Evolutionary conservation across 2,113 vertebrate species (phyloP), one percentile per base, ranked within the genome.

Genomic region (Eupsittula cactorum): DNA sequence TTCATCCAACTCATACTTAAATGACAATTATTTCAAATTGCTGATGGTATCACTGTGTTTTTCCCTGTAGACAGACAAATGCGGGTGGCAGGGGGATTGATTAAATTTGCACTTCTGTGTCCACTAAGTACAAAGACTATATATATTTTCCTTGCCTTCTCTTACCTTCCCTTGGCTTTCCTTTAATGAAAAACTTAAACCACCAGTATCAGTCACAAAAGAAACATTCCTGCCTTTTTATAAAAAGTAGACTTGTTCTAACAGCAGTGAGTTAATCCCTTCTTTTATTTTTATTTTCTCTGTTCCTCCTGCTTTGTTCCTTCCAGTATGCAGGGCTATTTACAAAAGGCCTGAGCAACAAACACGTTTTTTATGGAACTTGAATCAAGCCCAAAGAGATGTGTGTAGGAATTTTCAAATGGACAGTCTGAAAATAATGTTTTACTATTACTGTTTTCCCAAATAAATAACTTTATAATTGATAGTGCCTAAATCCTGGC

Each of bases 1-100:
- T 97, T 94, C 65, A 94, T 94, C 44, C 65, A 88, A 82, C 39
- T 81, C 49, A 74, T 90, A 88, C 47, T 90, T 91, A 92, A 94
- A 88, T 39, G 57, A 91, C 83, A 96, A 95, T 90, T 94, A 95
- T 96, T 97, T 96, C 86, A 95, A 95, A 93, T 95, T 92, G 92
- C 77, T 96, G 90, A 82, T 91, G 39, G 41, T 97, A 96, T 96
- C 84, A 83, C 33, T 70, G 57, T 88, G 49, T 63, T 92, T 78
- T 95, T 94, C 69, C 59, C 47, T 74, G 65, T 91, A 91, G 94
- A 86, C 16, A 95, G 93, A 92, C 53, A 88, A 96, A 93, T 13
- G 42, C 18, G 82, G 71, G 46, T 95, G 87, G 90, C 39, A 91
- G 42, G 10, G 10, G 50, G 27, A 90, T 59, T 96, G 88, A 97